phyloP scores from a whole-genome alignment of 53 echinoderm and acorn worm genomes.

The Glandiceps talaboti region DNA sequence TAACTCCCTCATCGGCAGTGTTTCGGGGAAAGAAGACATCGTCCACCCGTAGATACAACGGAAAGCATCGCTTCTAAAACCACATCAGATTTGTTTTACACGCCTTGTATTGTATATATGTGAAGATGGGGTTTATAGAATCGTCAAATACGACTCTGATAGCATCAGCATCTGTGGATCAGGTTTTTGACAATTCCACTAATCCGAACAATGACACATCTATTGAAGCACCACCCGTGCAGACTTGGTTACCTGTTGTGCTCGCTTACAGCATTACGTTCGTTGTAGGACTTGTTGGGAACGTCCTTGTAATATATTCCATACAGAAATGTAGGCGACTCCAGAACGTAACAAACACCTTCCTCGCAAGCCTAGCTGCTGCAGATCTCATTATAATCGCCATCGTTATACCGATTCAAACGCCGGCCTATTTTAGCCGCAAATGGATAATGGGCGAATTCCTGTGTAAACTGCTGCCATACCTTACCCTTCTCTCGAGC shows the following conservation, averaged over 20 bases:
- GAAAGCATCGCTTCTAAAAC: too few relatives aligned
- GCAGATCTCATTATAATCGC: constrained; percentile 49
- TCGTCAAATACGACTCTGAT: too few relatives aligned
- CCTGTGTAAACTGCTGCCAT: constrained; percentile 30
- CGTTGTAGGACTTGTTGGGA: constrained; percentile 42
- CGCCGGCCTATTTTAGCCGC: constrained; percentile 14
- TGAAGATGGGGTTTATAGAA: too few relatives aligned
- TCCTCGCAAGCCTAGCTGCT: constrained; percentile 54
- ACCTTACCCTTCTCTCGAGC: constrained; percentile 27
- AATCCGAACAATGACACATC: too few relatives aligned
- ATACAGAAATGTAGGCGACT: constrained; percentile 46
- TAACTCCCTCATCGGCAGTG: too few relatives aligned
- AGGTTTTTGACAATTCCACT: too few relatives aligned
- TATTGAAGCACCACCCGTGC: not conserved
- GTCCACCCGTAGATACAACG: too few relatives aligned
- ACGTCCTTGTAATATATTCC: constrained; percentile 59
- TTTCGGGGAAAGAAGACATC: too few relatives aligned
- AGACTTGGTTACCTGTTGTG: constrained; percentile 14
- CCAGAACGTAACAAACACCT: constrained; percentile 46
- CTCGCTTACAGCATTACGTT: constrained; percentile 31
- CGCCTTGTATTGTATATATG: too few relatives aligned
- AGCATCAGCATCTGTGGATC: too few relatives aligned
- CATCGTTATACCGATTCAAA: constrained; percentile 36
- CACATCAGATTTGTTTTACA: too few relatives aligned
- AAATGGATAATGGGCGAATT: constrained; percentile 38